phyloP scores from a whole-genome alignment of 2,888 invertebrate species.

The Pyrrhia umbra region DNA sequence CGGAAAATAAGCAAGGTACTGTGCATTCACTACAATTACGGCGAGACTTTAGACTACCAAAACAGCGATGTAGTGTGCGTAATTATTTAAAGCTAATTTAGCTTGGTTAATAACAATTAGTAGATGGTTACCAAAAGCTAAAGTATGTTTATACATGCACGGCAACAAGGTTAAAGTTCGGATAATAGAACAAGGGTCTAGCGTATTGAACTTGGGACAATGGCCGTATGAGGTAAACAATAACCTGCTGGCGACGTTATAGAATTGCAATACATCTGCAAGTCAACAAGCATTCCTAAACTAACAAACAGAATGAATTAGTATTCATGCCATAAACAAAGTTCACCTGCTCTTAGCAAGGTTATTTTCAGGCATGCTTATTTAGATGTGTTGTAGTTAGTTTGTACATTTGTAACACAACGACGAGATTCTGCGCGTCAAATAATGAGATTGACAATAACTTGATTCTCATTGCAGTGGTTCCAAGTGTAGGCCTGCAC shows the following conservation, averaged over 20 bases:
- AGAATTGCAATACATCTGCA: constrained; percentile 40
- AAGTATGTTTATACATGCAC: constrained; percentile 33
- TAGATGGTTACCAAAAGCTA: constrained; percentile 23
- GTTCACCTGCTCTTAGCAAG: constrained; percentile 29
- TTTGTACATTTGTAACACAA: constrained; percentile 13
- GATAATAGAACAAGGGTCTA: constrained; percentile 35
- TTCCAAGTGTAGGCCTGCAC: constrained; percentile 69
- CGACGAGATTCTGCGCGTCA: constrained; percentile 50
- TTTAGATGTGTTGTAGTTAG: constrained; percentile 9
- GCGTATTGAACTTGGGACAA: constrained; percentile 43
- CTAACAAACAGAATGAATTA: constrained; percentile 43
- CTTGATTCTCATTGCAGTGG: constrained; percentile 61
- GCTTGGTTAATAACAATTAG: constrained; percentile 4
- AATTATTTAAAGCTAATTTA: constrained; percentile 18
- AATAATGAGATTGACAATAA: constrained; percentile 70
- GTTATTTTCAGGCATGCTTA: constrained; percentile 20
- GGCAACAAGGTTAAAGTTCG: constrained; percentile 48
- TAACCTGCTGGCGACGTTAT: constrained; percentile 44
- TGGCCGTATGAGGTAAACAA: constrained; percentile 44
- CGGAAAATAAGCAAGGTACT: constrained; percentile 29
- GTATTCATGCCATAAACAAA: constrained; percentile 42
- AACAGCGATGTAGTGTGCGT: constrained; percentile 7
- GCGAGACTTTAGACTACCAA: constrained; percentile 23
- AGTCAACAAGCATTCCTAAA: constrained; percentile 33
- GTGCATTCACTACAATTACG: constrained; percentile 10